These are phyloP conservation scores for Silurus aristotelis DNA, from an alignment of 2,797 vertebrate species.

Conservation along the genomic window DNA sequence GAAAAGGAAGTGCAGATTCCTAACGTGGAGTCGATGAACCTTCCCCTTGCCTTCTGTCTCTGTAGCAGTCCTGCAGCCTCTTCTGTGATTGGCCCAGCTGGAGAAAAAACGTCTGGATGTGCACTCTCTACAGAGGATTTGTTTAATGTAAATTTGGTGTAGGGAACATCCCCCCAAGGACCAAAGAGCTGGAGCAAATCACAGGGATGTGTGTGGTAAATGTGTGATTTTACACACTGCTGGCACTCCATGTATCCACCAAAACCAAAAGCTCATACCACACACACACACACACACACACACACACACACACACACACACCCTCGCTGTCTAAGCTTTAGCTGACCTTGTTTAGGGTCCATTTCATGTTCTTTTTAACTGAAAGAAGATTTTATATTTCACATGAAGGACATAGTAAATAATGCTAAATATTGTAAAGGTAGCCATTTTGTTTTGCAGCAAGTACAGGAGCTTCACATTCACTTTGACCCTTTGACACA, in stretches of 20 bases:
- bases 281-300: not conserved
- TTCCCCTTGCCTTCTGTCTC: constrained; percentile 34
- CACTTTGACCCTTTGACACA: not conserved
- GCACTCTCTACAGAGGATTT: constrained; percentile 67
- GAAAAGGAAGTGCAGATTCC: constrained; percentile 13
- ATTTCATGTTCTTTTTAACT: not conserved
- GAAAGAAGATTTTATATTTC: not conserved
- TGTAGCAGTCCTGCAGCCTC: constrained; percentile 17
- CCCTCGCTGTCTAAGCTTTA: not conserved
- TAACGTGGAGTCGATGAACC: constrained; percentile 34
- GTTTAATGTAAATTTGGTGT: constrained; percentile 75
- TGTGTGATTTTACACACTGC: constrained; percentile 60
- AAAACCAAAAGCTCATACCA: constrained; percentile 13
- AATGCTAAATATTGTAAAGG: not conserved
- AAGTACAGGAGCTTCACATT: not conserved
- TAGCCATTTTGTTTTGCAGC: constrained; percentile 2
- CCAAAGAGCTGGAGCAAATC: constrained; percentile 57
- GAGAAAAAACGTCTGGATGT: constrained; percentile 64
- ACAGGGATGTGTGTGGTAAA: constrained; percentile 50
- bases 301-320: constrained; percentile 23
- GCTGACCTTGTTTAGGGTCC: constrained; percentile 5
- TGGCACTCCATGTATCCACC: constrained; percentile 39
- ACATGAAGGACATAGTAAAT: not conserved
- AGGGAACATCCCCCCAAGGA: constrained; percentile 56
- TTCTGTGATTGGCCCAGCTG: constrained; percentile 46